Conservation (phyloP, 2,888 invertebrate species). For the Physocephala rufipes region DNA sequence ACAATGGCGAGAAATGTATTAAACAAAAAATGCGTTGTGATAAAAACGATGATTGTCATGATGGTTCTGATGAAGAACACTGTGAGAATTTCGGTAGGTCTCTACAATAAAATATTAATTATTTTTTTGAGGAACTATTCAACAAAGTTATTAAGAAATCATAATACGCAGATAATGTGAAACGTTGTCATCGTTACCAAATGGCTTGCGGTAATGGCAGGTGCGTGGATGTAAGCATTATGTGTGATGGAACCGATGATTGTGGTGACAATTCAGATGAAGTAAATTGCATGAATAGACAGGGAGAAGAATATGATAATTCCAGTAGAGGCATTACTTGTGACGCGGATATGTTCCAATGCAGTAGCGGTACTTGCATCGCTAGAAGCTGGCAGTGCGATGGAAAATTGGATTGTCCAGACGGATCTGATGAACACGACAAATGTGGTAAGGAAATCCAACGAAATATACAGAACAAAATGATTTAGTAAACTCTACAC, state of each 20-base stretch:
- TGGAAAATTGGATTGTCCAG: slow-evolving; percentile 77
- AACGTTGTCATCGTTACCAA: slow-evolving; percentile 66
- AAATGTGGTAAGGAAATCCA: slow-evolving; percentile 62
- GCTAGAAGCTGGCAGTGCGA: slow-evolving; percentile 76
- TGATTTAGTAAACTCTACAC: neutral
- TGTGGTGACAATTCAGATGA: slow-evolving; percentile 72
- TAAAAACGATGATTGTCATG: slow-evolving; percentile 68
- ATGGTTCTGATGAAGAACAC: slow-evolving; percentile 70
- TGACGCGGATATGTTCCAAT: slow-evolving; percentile 69
- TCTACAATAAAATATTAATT: neutral
- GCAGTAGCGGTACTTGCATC: slow-evolving; percentile 76
- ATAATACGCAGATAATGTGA: slow-evolving; percentile 44
- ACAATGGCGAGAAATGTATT: slow-evolving; percentile 68
- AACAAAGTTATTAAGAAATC: too few species aligned
- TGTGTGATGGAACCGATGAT: slow-evolving; percentile 69
- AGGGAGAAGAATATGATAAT: neutral
- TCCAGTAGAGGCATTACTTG: slow-evolving; percentile 53
- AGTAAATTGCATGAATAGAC: slow-evolving; percentile 58
- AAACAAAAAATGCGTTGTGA: slow-evolving; percentile 67
- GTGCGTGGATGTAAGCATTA: slow-evolving; percentile 67
- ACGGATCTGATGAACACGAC: slow-evolving; percentile 78
- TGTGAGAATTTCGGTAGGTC: slow-evolving; percentile 65
- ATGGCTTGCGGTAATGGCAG: slow-evolving; percentile 67
- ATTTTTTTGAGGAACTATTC: too few species aligned
- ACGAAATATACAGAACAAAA: neutral